Base-by-base conservation (phyloP, 2,113 vertebrate species). In the Eretmochelys imbricata region DNA sequence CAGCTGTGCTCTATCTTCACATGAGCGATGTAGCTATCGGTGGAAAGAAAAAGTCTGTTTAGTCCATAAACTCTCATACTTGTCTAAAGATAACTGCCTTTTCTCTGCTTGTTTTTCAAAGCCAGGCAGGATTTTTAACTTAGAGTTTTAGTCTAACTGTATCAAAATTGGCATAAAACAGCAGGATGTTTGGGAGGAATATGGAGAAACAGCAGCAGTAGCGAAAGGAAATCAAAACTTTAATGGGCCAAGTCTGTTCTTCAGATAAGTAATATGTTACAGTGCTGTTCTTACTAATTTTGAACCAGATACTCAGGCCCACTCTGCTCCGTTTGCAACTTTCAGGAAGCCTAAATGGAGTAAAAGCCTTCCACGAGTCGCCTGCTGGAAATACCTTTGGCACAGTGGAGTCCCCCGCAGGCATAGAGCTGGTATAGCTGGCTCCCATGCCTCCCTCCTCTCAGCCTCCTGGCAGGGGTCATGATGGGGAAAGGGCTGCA, bases 151-250 rank as follows among this genome's bases (percentile, higher is more conserved):
- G 81, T 84, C 2, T 20, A 17, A 38, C 83, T 51, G 1, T 46
- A 57, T 65, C 0, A 69, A 42, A 69, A 16, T 4, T 29, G 2
- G 0, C 59, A 46, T 2, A 80, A 24, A 0, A 0, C 49, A 93
- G 25, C 16, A 93, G n/a, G 57, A 7, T 22, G 2, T 85, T 92
- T 85, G 19, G 1, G 29, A 24, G 7, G 19, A 95, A 90, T 49
- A 1, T 27, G 38, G 42, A 48, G 42, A 48, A 48, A 25, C 10
- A 78, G 75, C 42, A 78, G 24, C 75, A 78, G 25, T 11, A 25
- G 12, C 3, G 6, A 78, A 42, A 76, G 22, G 75, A 78, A 48
- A 78, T 78, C 12, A 48, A 25, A n/a, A 78, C 3, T 14, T 13
- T 42, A 16, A 42, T 78, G 75, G 75, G 4, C 75, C n/a, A 72